Percentiles rank a stretch among this genome's conserved stretches.
phyloP scores from a whole-genome alignment of 2,113 vertebrate genomes.

The Cygnus atratus region DNA sequence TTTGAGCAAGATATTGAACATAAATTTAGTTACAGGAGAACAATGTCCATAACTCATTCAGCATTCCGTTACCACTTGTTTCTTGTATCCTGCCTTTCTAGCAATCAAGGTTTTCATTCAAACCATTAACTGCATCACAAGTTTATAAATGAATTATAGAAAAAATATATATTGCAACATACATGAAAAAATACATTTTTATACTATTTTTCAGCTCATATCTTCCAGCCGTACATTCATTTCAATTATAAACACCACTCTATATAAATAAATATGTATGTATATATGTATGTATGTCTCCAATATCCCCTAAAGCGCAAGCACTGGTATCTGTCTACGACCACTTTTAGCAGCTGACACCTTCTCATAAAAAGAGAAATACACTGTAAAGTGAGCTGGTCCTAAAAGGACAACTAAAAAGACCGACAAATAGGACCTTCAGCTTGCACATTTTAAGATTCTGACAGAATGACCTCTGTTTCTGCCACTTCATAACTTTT shows the following conservation, averaged over 20 bases:
- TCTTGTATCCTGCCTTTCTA: background rate
- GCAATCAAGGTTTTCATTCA: slow-evolving; percentile 55
- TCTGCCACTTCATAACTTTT: slow-evolving; percentile 51
- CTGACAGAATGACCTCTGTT: slow-evolving; percentile 42
- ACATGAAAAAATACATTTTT: background rate
- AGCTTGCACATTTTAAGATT: slow-evolving; percentile 38
- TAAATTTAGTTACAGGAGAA: background rate
- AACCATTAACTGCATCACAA: slow-evolving; percentile 24
- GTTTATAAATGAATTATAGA: slow-evolving; percentile 33
- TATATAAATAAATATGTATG: fast-evolving
- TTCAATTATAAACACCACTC: background rate
- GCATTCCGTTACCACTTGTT: background rate
- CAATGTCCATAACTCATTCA: background rate
- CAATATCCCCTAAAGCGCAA: background rate
- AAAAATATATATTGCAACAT: background rate
- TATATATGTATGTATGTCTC: background rate
- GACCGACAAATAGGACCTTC: background rate
- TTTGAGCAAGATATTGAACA: background rate
- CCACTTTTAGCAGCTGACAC: slow-evolving; percentile 40
- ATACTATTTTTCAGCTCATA: background rate
- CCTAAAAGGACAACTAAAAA: slow-evolving; percentile 24
- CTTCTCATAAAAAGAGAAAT: slow-evolving; percentile 35
- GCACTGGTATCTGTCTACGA: slow-evolving; percentile 27
- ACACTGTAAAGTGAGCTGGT: slow-evolving; percentile 8
- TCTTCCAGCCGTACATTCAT: background rate